These are phyloP conservation scores for Cheilosia variabilis DNA, from an alignment of 2,888 invertebrate species.

Conservation along the genomic window DNA sequence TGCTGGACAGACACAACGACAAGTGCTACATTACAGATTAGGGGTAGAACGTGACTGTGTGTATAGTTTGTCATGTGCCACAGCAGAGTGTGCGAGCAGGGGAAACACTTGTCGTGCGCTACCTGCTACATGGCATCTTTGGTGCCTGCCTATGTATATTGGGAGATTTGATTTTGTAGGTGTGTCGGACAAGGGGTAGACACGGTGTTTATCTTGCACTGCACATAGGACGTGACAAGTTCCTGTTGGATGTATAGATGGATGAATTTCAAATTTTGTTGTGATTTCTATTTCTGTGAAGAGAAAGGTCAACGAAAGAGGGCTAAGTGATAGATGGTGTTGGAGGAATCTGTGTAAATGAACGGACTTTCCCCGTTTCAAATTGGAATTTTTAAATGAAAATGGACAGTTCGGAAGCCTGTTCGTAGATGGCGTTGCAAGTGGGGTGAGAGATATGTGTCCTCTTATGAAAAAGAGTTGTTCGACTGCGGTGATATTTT, in stretches of 20 bases:
- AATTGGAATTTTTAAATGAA: slow-evolving; percentile 30
- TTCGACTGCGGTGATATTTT: too few relatives aligned
- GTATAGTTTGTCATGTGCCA: slow-evolving; percentile 37
- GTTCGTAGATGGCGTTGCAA: slow-evolving; percentile 17
- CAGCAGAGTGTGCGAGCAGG: slow-evolving; percentile 33
- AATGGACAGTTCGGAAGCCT: not conserved
- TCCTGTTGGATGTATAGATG: slow-evolving; percentile 14
- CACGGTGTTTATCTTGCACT: not conserved
- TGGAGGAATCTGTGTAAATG: not conserved
- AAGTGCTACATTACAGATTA: slow-evolving; percentile 24
- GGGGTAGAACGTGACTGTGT: slow-evolving; percentile 19
- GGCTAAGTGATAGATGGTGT: slow-evolving; percentile 17
- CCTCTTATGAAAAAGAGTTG: too few relatives aligned
- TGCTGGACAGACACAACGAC: slow-evolving; percentile 1
- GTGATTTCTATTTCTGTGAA: slow-evolving; percentile 50
- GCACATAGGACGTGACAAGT: slow-evolving; percentile 38
- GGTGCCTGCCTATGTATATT: not conserved
- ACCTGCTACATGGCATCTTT: slow-evolving; percentile 31
- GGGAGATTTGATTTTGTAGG: slow-evolving; percentile 34
- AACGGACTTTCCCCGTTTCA: slow-evolving; percentile 24
- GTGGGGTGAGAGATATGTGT: too few relatives aligned
- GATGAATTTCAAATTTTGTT: slow-evolving; percentile 54
- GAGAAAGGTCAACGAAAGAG: slow-evolving; percentile 21
- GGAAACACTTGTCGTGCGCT: slow-evolving; percentile 67
- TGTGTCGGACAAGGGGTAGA: slow-evolving; percentile 60